Percentiles rank a stretch among this genome's conserved stretches.
phyloP scores from a whole-genome alignment of 2,888 invertebrate species.

The Oscheius sp. region DNA sequence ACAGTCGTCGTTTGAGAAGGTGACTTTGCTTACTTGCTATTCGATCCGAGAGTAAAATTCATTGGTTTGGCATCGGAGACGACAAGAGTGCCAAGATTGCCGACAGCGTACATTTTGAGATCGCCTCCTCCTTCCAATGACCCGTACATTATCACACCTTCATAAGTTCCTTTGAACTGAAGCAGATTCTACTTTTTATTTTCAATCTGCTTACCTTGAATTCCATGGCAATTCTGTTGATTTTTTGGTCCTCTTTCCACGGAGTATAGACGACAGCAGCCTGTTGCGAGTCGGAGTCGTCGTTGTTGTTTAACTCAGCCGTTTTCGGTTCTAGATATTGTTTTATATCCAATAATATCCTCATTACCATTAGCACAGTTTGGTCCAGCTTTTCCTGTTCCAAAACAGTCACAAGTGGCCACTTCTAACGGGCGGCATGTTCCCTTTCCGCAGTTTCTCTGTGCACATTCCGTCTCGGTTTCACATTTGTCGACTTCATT shows the following conservation, averaged over 20 bases:
- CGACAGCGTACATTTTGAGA: constrained; percentile 51
- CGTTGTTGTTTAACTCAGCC: constrained; percentile 40
- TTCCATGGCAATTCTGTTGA: constrained; percentile 44
- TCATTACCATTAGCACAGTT: constrained; percentile 53
- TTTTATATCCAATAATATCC: neutral
- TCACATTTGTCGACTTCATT: constrained; percentile 48
- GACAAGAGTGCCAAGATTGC: constrained; percentile 46
- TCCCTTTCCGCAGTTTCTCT: constrained; percentile 54
- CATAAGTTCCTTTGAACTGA: constrained; percentile 37
- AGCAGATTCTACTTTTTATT: neutral
- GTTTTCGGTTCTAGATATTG: constrained; percentile 3
- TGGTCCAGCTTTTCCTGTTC: constrained; percentile 53
- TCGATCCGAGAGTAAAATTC: constrained; percentile 42
- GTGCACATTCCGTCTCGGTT: constrained; percentile 43
- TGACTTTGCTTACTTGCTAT: constrained; percentile 36
- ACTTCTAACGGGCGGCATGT: constrained; percentile 50
- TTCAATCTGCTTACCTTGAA: constrained; percentile 35
- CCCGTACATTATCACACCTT: constrained; percentile 50
- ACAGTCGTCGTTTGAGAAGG: neutral
- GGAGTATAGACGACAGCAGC: constrained; percentile 39
- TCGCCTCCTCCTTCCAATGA: constrained; percentile 24
- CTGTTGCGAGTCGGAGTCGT: constrained; percentile 36
- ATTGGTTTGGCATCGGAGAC: constrained; percentile 33
- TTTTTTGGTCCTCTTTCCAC: constrained; percentile 37
- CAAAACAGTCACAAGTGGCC: constrained; percentile 57